Evolutionary conservation across 2,113 vertebrate genomes (phyloP), one percentile per base, ranked within the genome.

Genomic region (Cebus imitator): DNA sequence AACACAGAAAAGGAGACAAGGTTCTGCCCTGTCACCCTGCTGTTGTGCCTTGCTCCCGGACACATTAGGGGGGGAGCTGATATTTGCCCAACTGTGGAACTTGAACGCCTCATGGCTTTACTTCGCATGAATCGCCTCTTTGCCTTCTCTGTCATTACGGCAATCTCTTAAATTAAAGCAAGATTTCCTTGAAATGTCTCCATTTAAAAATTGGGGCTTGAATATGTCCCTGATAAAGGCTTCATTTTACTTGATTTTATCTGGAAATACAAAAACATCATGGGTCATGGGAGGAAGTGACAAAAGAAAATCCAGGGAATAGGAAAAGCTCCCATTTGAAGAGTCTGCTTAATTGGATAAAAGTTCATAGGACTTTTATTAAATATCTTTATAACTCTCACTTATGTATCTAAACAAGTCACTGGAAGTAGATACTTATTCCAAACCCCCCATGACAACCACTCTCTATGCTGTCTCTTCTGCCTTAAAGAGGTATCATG

Each of bases 391-490:
- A 21, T 75, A 23, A 89, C 18, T 90, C n/a, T 48, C 50, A 84
- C 17, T 25, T 45, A 40, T 8, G 43, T 37, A 52, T 66, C 50
- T 50, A 17, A 88, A 79, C 79, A 10, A 35, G 8, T 20, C 11
- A 25, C 14, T 35, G 25, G 1, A 52, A 68, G 12, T 13, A 68
- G 13, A 43, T 21, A 30, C 27, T 87, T 68, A 40, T 82, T 50
- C 68, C 61, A 73, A 68, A 73, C 40, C 11, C 9, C 12, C 57
- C 12, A 17, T 23, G 37, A 40, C n/a, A 35, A 35, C 8, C 14
- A 7, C 27, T 76, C 0, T 12, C 6, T 10, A 5, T 30, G 5
- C 40, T 52, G 1, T 43, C 1, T 3, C 0, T 7, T 6, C 20
- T 83, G 23, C 5, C 68, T 85, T 48, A 61, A 68, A 72, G 21